Conservation (phyloP, 1,140 invertebrate genomes). For the Apis mellifera region DNA sequence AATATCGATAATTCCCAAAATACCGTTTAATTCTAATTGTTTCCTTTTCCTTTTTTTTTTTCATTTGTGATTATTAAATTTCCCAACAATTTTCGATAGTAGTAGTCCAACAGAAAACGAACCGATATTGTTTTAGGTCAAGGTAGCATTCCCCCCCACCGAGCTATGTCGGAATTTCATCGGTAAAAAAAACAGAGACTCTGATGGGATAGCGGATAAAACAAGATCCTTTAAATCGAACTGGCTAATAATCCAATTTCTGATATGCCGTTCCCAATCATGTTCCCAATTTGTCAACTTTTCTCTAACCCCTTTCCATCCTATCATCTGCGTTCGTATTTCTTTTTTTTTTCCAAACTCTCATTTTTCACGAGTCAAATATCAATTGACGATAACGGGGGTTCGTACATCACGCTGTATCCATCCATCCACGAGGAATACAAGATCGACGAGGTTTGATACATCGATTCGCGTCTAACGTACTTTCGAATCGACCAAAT, state of each 20-base stretch:
- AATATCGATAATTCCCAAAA: too few species aligned
- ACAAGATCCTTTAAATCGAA: slow-evolving; percentile 6
- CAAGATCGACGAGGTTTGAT: too few species aligned
- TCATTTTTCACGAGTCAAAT: not conserved
- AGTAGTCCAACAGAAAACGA: not conserved
- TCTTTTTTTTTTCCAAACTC: not conserved
- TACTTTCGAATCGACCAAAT: not conserved
- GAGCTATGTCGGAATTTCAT: not conserved
- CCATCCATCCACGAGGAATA: too few species aligned
- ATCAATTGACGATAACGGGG: not conserved
- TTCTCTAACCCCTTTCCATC: not conserved
- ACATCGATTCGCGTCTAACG: not conserved
- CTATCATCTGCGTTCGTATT: not conserved
- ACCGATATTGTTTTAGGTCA: slow-evolving; percentile 16
- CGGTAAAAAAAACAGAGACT: not conserved
- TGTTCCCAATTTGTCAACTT: slow-evolving; percentile 3
- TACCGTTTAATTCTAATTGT: not conserved
- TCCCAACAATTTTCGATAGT: not conserved
- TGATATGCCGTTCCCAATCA: not conserved
- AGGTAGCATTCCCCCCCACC: not conserved
- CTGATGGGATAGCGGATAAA: not conserved
- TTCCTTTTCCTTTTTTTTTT: not conserved
- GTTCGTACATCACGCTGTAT: too few species aligned
- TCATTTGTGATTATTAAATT: not conserved
- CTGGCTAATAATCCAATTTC: slow-evolving; percentile 15